Conservation (phyloP, 2,797 vertebrate species). For the Limnodromus scolopaceus region DNA sequence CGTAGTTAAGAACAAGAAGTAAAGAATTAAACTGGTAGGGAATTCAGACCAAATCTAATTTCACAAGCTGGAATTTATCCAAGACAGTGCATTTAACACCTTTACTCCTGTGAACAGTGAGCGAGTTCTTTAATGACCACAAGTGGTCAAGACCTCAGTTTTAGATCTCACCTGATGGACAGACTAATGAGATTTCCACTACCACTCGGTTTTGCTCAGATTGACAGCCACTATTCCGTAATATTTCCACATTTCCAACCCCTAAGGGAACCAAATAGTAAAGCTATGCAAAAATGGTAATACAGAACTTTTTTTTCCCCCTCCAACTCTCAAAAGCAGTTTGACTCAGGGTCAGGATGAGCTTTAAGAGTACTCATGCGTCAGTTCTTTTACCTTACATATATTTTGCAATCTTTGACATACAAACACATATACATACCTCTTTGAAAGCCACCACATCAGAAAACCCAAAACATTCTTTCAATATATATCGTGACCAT, state of each 20-base stretch:
- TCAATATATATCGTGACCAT: background rate
- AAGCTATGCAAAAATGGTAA: constrained; percentile 11
- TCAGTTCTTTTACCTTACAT: background rate
- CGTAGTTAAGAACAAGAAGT: background rate
- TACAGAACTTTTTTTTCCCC: background rate
- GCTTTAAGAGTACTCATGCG: background rate
- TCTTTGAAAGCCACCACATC: background rate
- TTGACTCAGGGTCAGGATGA: background rate
- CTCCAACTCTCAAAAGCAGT: background rate
- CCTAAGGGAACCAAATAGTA: constrained; percentile 10
- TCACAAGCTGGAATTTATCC: constrained; percentile 33
- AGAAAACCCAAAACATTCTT: background rate
- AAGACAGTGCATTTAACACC: constrained; percentile 46
- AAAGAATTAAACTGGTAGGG: background rate
- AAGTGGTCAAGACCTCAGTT: constrained; percentile 21
- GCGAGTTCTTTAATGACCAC: constrained; percentile 23
- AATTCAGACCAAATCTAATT: constrained; percentile 44
- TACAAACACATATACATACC: background rate
- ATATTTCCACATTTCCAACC: background rate
- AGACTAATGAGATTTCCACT: constrained; percentile 50
- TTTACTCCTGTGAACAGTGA: constrained; percentile 33
- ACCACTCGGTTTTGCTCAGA: background rate
- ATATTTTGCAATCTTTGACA: background rate
- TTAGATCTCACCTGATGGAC: constrained; percentile 40
- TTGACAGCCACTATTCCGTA: constrained; percentile 7